Percentiles rank a stretch among this genome's conserved stretches.
phyloP scores from a whole-genome alignment of 2,113 vertebrate species.

The Kryptolebias marmoratus region DNA sequence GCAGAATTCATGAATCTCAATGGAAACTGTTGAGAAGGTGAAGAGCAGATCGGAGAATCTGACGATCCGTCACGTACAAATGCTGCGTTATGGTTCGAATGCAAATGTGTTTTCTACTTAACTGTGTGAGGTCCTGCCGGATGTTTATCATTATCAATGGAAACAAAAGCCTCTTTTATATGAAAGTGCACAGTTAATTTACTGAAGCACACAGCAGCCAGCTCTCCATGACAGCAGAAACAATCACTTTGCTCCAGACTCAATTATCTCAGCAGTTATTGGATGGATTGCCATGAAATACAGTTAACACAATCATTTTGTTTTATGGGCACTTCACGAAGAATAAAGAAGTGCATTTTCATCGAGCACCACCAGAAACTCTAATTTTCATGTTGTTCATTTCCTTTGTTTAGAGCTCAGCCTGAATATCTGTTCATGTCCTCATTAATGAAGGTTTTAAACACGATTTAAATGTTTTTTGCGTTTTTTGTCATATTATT shows the following conservation, averaged over 20 bases:
- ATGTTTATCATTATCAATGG: slow-evolving; percentile 4
- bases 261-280: background rate
- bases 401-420: no score
- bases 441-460: no score
- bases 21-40: slow-evolving; percentile 11
- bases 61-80: background rate
- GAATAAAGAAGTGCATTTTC: background rate
- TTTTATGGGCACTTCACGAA: background rate
- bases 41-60: background rate
- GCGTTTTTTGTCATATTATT: no score
- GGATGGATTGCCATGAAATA: background rate
- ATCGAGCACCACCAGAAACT: background rate
- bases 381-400: background rate
- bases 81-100: background rate
- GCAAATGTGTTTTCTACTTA: background rate
- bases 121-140: background rate
- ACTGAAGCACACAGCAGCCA: no score
- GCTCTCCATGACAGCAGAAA: background rate
- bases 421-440: no score
- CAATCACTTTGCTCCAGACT: background rate
- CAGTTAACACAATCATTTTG: background rate
- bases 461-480: no score
- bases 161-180: slow-evolving; percentile 2
- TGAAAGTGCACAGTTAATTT: background rate
- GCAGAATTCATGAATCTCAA: slow-evolving; percentile 24